Conservation (phyloP, 92 coral and sea anemone species). For the Chrysogorgia sp. region DNA sequence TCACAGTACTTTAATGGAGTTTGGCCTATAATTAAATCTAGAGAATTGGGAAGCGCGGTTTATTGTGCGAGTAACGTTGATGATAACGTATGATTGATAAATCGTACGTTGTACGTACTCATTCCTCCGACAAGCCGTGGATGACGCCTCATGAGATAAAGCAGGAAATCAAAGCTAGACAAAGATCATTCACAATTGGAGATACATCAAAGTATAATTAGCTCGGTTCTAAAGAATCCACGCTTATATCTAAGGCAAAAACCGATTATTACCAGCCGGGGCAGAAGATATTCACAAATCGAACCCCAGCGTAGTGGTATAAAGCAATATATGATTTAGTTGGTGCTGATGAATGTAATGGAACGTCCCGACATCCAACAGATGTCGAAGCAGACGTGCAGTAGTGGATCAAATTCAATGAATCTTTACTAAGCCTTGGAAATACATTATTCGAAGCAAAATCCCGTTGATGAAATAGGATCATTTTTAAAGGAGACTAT, state of each 20-base stretch:
- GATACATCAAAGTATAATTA: constrained; percentile 36
- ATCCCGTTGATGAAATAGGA: constrained; percentile 14
- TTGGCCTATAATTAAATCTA: constrained; percentile 29
- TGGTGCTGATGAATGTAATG: neutral
- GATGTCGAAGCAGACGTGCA: neutral
- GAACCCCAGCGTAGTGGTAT: constrained; percentile 22
- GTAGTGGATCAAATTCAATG: constrained; percentile 14
- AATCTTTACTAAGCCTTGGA: constrained; percentile 8
- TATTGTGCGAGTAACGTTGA: constrained; percentile 14
- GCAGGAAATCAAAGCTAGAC: constrained; percentile 17
- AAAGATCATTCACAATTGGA: constrained; percentile 17
- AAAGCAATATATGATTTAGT: constrained; percentile 1
- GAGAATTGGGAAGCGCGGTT: constrained; percentile 44
- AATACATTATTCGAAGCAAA: neutral
- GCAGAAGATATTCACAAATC: constrained; percentile 1
- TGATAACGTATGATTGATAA: constrained; percentile 27
- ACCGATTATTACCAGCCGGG: constrained; percentile 4
- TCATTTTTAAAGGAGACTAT: no score
- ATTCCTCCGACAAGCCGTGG: constrained; percentile 5
- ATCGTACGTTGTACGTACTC: neutral
- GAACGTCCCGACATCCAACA: neutral
- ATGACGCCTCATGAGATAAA: constrained; percentile 10
- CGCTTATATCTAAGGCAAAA: constrained; percentile 31
- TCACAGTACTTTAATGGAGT: neutral
- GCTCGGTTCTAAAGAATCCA: constrained; percentile 34